Base-by-base conservation (phyloP, 2,888 invertebrate genomes). In the Lepidochitona cinerea region DNA sequence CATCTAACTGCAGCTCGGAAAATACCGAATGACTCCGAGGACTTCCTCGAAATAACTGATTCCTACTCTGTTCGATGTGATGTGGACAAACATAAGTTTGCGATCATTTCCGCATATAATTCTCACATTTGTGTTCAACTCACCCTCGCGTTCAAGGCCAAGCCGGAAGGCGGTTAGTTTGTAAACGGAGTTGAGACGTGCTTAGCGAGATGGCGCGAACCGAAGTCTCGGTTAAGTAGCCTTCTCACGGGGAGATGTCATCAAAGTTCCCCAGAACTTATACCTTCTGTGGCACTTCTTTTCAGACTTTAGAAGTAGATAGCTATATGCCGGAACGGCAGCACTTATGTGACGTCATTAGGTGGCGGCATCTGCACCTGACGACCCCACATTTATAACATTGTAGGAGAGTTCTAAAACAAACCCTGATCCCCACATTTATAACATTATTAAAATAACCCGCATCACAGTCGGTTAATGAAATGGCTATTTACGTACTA, bases 141-240 rank as follows among this genome's bases (percentile, higher is more conserved):
- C 59, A 29, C 26, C 32, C 29, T 32, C 59, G 26, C 32, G 23
- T 29, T 59, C 59, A 59, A 59, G 59, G 59, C 59, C 59, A 59
- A 26, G 32, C 59, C 59, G 59, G 59, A 59, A 59, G 59, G 59
- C 29, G 59, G 59, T 29, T 4, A 59, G 59, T 59, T 59, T 59
- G 59, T 29, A 59, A 32, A 59, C 26, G 59, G 59, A 18, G 26
- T 26, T 59, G 29, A 32, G 59, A 59, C 59, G 59, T 59, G 59
- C 59, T 59, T 59, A 59, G 26, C 59, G 32, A 26, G 23, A 18
- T 29, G 59, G 59, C 59, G 59, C 29, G 59, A 59, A 59, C 59
- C 59, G 23, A 59, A 26, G 18, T 23, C 5, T 23, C 29, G 59
- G 29, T 26, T 14, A 59, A 26, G 12, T 32, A 29, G 23, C 59